Conservation (phyloP, 2,888 invertebrate genomes). For the Exephanes ischioxanthus region DNA sequence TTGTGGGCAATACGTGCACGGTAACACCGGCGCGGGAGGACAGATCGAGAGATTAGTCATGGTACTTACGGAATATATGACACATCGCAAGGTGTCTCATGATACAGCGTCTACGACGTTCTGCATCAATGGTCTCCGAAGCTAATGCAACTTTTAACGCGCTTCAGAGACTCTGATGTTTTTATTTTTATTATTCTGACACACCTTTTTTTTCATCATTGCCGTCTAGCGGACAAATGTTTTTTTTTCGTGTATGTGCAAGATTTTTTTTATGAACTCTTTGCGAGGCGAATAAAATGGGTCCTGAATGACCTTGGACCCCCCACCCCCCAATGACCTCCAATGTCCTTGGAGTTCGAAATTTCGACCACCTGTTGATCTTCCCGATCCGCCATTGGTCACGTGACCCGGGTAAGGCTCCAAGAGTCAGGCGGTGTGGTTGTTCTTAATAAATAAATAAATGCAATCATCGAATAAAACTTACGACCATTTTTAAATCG, state of each 20-base stretch:
- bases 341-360: too few species aligned
- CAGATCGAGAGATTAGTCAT: slow-evolving; percentile 17
- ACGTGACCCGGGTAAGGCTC: too few species aligned
- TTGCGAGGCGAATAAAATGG: too few species aligned
- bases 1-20: neutral
- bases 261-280: neutral
- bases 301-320: too few species aligned
- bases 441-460: too few species aligned
- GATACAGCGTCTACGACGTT: neutral
- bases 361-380: too few species aligned
- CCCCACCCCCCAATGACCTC: too few species aligned
- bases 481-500: too few species aligned
- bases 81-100: slow-evolving; percentile 10
- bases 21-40: neutral
- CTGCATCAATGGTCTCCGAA: neutral
- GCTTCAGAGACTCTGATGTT: neutral
- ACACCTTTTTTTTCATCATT: neutral
- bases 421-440: too few species aligned
- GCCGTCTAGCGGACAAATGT: neutral
- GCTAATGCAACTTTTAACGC: neutral
- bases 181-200: neutral
- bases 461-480: too few species aligned
- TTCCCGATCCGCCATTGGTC: too few species aligned
- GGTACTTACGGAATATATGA: slow-evolving; percentile 15
- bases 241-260: neutral